phyloP scores from a whole-genome alignment of 35 echinoderm and acorn worm species.

The Heliocidaris tuberculata region DNA sequence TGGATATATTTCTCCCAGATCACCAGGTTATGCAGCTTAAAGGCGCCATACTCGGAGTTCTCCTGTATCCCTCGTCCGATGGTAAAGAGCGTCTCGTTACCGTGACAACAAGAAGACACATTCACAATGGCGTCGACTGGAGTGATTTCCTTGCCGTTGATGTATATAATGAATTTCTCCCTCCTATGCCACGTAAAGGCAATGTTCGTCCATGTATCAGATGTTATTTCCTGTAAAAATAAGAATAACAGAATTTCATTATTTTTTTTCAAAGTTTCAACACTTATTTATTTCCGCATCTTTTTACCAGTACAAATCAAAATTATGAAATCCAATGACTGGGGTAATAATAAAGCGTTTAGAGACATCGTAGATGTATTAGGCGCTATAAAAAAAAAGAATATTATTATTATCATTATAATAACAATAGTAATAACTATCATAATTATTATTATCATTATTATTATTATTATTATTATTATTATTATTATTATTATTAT shows the following conservation, averaged over 20 bases:
- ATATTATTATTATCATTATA: no score
- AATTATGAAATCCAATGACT: no score
- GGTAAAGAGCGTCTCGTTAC: slow-evolving; percentile 15
- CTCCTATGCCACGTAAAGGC: slow-evolving; percentile 75
- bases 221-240: not conserved
- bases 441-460: no score
- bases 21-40: slow-evolving; percentile 64
- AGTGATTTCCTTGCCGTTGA: slow-evolving; percentile 56
- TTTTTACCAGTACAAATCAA: no score
- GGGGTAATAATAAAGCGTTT: no score
- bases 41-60: slow-evolving; percentile 46
- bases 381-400: no score
- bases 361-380: no score
- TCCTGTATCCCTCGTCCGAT: slow-evolving; percentile 57
- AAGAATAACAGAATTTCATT: not conserved
- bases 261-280: no score
- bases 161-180: slow-evolving; percentile 58
- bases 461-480: no score
- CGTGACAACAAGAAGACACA: not conserved
- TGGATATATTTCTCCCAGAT: slow-evolving; percentile 83
- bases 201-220: slow-evolving; percentile 68
- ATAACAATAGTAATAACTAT: no score
- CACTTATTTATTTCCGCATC: no score
- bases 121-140: not conserved
- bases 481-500: no score